Base-by-base conservation (phyloP, 2,113 vertebrate genomes). In the Vulpes ferrilata region DNA sequence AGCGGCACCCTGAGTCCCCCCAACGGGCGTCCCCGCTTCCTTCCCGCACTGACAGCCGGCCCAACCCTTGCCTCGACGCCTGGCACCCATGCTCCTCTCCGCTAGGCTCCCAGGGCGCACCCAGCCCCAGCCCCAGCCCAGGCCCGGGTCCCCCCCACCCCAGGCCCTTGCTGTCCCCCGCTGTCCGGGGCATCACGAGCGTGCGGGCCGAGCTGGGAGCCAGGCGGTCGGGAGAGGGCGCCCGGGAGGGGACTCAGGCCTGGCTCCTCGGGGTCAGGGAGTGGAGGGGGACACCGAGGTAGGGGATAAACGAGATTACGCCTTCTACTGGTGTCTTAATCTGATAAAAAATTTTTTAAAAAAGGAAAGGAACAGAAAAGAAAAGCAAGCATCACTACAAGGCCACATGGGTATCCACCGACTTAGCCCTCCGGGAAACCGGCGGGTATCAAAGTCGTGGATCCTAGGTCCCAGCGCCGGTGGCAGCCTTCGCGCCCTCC, bases 151-250 rank as follows among this genome's bases (percentile, higher is more conserved):
- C 43, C 43, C 43, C 43, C 43, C 43, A 43, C 43, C 62, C 16
- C 0, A 1, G 59, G 11, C 87, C 57, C 76, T 69, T 12, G 43
- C 51, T 20, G 83, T 35, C 93, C 92, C 55, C 69, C 48, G 67
- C 43, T 19, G 48, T 67, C 73, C 1, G 7, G 7, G 81, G 87
- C 23, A 6, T 23, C 11, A 0, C 25, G 48, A 71, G 57, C 2
- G 0, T 35, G 15, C 0, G n/a, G 2, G 78, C 60, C 2, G 62
- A 76, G 82, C n/a, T 19, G 2, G 22, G 69, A 71, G 30, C 35
- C 2, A 19, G 27, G 55, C 86, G 0, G 93, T 96, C 98, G 32
- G 95, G 93, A 98, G 98, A 98, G 97, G 98, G 98, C 97, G 98
- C 98, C 95, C 90, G 35, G 97, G 97, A 53, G 11, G 78, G 2